These are phyloP conservation scores for Oscheius sp. DNA, from an alignment of 2,888 invertebrate genomes.

Conservation along the genomic window DNA sequence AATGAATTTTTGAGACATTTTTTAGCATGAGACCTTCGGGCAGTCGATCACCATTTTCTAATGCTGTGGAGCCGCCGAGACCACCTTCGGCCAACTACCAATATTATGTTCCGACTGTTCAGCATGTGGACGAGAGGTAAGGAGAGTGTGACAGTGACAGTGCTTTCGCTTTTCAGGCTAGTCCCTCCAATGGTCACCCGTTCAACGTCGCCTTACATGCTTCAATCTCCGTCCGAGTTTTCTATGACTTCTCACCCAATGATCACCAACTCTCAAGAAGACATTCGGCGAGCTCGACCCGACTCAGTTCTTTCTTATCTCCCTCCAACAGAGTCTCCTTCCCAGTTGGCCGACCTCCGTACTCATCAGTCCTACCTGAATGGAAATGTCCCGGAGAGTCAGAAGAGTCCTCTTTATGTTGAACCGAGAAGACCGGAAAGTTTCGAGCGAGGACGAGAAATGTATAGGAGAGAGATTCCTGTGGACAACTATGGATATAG, in stretches of 20 bases:
- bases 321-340: conserved; percentile 7
- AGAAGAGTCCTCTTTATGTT: conserved; percentile 34
- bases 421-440: conserved; percentile 6
- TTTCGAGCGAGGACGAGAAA: not conserved
- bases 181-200: conserved; percentile 23
- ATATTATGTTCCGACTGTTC: conserved; percentile 34
- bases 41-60: conserved; percentile 29
- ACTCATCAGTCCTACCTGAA: conserved; percentile 1
- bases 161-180: conserved; percentile 14
- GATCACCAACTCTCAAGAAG: conserved; percentile 29
- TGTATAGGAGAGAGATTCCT: not conserved
- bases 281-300: conserved; percentile 2
- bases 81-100: conserved; percentile 29
- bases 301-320: conserved; percentile 24
- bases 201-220: conserved; percentile 37
- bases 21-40: conserved; percentile 7
- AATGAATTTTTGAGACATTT: not conserved
- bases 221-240: conserved; percentile 34
- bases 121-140: conserved; percentile 32
- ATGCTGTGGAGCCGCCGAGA: conserved; percentile 15
- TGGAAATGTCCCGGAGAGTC: conserved; percentile 11
- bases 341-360: conserved; percentile 17
- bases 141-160: not conserved
- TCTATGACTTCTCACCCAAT: conserved; percentile 34
- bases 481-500: conserved; percentile 32